phyloP scores from a whole-genome alignment of 2,888 invertebrate genomes.

The Trachelus troglodyta region DNA sequence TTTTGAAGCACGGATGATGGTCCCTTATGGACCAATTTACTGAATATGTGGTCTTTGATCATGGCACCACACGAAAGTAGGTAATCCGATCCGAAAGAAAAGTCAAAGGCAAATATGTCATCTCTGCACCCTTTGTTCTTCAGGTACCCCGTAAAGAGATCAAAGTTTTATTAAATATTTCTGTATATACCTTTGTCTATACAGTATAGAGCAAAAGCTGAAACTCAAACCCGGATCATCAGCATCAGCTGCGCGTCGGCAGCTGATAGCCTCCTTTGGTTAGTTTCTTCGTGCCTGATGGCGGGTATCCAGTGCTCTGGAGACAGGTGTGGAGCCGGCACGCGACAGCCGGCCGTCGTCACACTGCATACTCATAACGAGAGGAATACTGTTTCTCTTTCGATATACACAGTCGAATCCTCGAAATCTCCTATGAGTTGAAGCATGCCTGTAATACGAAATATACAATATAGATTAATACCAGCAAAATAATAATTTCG shows the following conservation, averaged over 20 bases:
- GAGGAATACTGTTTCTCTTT: neutral
- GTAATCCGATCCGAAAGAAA: neutral
- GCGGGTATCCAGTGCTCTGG: constrained; percentile 12
- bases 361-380: neutral
- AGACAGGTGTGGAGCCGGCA: constrained; percentile 54
- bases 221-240: neutral
- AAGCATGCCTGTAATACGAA: neutral
- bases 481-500: neutral
- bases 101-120: neutral
- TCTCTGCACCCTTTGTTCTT: neutral
- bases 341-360: constrained; percentile 54
- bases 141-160: neutral
- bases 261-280: constrained; percentile 43
- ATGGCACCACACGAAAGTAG: neutral
- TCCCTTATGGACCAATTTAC: neutral
- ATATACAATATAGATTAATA: neutral
- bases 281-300: constrained; percentile 28
- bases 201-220: neutral
- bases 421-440: neutral
- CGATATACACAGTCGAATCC: neutral
- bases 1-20: neutral
- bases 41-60: neutral
- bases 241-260: constrained; percentile 16
- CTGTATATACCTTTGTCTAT: neutral
- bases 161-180: neutral